Evolutionary conservation across 2,888 invertebrate genomes (phyloP).

Genomic region (Agrilus cyanescens): DNA sequence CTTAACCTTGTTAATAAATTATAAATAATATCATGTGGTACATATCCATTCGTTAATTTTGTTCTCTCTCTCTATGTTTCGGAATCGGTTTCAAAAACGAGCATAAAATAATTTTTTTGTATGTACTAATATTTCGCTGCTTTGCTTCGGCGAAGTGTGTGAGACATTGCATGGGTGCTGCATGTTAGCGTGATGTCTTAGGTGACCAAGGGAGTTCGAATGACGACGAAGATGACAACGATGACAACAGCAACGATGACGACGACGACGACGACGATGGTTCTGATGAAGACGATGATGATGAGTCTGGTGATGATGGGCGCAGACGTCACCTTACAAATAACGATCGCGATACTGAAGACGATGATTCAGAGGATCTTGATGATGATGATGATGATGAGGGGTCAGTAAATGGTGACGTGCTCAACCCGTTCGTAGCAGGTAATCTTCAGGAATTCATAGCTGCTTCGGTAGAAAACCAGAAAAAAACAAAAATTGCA

Average conservation of each 20-base stretch:
- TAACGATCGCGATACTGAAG: constrained; percentile 33
- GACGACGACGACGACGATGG: constrained; percentile 37
- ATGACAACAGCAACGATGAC: constrained; percentile 40
- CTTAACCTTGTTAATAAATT: constrained; percentile 3
- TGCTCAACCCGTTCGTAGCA: constrained; percentile 30
- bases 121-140: constrained; percentile 10
- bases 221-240: constrained; percentile 37
- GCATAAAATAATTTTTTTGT: constrained; percentile 6
- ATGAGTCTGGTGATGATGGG: constrained; percentile 40
- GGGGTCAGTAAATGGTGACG: constrained; percentile 16
- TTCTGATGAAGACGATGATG: constrained; percentile 38
- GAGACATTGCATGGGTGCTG: constrained; percentile 31
- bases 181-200: constrained; percentile 36
- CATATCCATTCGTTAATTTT: too few relatives aligned
- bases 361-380: constrained; percentile 38
- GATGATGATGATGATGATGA: constrained; percentile 26
- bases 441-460: constrained; percentile 27
- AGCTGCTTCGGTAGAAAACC: too few relatives aligned
- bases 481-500: too few relatives aligned
- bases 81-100: neutral
- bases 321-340: constrained; percentile 26
- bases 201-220: constrained; percentile 34
- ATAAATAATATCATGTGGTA: too few relatives aligned
- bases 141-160: constrained; percentile 17
- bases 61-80: too few relatives aligned